Evolutionary conservation across 2,113 vertebrate genomes (phyloP).

Genomic region (Sinocyclocheilus rhinocerous): DNA sequence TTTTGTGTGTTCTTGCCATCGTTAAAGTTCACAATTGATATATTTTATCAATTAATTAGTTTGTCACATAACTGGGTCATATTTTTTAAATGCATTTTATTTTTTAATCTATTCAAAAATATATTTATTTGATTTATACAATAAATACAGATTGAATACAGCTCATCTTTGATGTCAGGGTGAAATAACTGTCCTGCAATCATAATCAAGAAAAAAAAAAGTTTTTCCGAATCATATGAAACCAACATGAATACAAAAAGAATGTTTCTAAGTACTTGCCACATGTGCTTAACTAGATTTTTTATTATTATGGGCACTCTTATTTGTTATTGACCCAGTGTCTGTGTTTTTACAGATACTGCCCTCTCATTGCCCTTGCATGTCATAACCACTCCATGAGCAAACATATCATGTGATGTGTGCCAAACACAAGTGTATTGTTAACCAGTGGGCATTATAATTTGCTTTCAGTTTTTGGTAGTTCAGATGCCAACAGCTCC

Average conservation of each 20-base stretch:
- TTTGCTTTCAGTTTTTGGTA: not conserved
- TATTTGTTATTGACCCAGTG: not conserved
- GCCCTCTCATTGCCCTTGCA: not conserved
- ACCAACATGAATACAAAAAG: not conserved
- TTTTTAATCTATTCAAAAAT: not conserved
- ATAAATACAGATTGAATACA: not conserved
- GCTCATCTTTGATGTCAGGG: not conserved
- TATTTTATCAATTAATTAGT: not conserved
- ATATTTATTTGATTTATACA: not conserved
- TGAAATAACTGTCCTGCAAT: not conserved
- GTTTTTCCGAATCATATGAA: not conserved
- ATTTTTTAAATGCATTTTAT: not conserved
- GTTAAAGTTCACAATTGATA: not conserved
- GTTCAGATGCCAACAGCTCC: not conserved
- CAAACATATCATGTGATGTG: slow-evolving; percentile 18
- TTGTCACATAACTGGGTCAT: not conserved
- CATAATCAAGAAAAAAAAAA: not conserved
- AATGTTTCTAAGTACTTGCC: not conserved
- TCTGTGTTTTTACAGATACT: not conserved
- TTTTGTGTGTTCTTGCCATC: not conserved
- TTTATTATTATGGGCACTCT: not conserved
- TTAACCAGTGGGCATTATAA: not conserved
- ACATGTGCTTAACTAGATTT: not conserved
- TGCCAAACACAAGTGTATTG: not conserved
- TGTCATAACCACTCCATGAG: slow-evolving; percentile 25